Base-by-base conservation (phyloP, 2,113 vertebrate species). In the Morone chrysops region DNA sequence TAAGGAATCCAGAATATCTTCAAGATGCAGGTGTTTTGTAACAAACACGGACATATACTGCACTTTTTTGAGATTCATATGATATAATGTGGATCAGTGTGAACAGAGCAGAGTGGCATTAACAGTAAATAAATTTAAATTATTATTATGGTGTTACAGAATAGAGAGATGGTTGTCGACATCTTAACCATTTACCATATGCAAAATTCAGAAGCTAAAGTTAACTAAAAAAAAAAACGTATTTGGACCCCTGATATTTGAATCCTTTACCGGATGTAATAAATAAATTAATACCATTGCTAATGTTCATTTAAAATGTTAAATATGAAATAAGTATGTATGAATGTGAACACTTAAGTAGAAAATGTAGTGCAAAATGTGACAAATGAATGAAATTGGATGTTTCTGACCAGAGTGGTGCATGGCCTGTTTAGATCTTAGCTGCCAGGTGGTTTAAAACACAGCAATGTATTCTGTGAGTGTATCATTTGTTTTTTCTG, bases 1-100 rank as follows among this genome's bases (percentile, higher is more conserved):
- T 48, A 41, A 45, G 18, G 31, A 83, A 67, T 57, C 25, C 25
- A 61, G 31, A 71, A 63, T 70, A 43, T 75, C 31, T 63, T 51
- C 41, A 48, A 53, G 71, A 54, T 50, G 22, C 18, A 38, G 20
- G 13, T 17, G 60, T 31, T 73, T 74, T 9, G 4, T n/a, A 43
- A 31, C n/a, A 41, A 50, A 38, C 54, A 56, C 9, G 11, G 40
- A 25, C 43, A 48, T 38, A 17, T 45, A n/a, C 2, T 54, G 2
- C 3, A 5, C 5, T 45, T 63, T 47, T 25, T 60, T 70, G 4
- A 51, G 36, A 75, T 59, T 25, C 40, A 51, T 43, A 17, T 50
- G 8, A 12, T 17, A 60, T 43, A 17, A 36, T n/a, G 17, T 66
- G 56, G 16, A 62, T 60, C 10, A 31, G 25, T 20, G 38, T 14